phyloP scores from a whole-genome alignment of 1,140 invertebrate genomes.

The Papilio dardanus region DNA sequence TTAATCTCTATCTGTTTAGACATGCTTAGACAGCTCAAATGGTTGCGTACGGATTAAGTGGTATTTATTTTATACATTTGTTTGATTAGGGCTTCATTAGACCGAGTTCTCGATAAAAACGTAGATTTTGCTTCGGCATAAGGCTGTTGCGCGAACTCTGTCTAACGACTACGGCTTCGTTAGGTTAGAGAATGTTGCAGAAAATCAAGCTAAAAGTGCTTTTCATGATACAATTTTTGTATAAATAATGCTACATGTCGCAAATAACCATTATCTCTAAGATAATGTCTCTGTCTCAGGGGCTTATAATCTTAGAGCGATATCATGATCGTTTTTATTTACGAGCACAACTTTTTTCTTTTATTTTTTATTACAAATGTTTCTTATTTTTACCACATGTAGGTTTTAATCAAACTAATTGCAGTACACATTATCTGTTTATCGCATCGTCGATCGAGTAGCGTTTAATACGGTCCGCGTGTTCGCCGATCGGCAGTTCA shows the following conservation, averaged over 20 bases:
- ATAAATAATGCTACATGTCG: background rate
- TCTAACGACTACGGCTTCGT: no score
- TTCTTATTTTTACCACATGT: background rate
- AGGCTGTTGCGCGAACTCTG: no score
- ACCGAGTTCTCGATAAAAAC: no score
- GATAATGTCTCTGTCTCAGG: background rate
- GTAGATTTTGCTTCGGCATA: no score
- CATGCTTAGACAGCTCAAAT: background rate
- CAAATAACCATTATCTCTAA: background rate
- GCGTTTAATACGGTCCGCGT: constrained; percentile 8
- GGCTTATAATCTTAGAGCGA: background rate
- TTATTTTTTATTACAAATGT: background rate
- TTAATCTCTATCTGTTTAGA: background rate
- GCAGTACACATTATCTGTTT: constrained; percentile 20
- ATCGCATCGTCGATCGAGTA: background rate
- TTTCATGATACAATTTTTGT: background rate
- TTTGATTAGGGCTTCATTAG: no score
- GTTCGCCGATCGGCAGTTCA: constrained; percentile 9
- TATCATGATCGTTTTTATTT: background rate
- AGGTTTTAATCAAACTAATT: constrained; percentile 4
- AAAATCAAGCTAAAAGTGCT: background rate
- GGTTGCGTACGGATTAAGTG: background rate
- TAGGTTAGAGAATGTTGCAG: background rate
- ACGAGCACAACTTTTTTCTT: background rate
- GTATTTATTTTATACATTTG: no score